These are phyloP conservation scores for Melanotaenia boesemani DNA, from an alignment of 2,797 vertebrate genomes.

Conservation along the genomic window DNA sequence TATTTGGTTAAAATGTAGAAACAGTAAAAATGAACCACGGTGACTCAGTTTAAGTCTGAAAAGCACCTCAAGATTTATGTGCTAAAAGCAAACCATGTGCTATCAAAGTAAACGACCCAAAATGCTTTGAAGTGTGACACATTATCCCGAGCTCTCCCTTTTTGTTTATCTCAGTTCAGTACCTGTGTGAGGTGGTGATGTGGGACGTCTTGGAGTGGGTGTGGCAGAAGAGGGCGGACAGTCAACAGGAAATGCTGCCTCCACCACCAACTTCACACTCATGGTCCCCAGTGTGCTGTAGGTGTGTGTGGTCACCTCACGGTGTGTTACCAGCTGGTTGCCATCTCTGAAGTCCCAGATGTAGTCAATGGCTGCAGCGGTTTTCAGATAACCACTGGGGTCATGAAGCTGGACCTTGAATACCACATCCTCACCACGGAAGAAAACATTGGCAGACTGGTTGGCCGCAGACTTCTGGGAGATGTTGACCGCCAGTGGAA, in stretches of 20 bases:
- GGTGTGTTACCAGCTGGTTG: constrained; percentile 87
- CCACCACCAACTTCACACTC: constrained; percentile 87
- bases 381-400: constrained; percentile 91
- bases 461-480: constrained; percentile 90
- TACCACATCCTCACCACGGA: constrained; percentile 86
- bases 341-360: constrained; percentile 94
- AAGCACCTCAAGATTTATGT: neutral
- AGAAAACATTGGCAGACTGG: constrained; percentile 86
- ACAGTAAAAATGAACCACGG: no score
- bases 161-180: constrained; percentile 5
- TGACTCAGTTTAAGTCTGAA: no score
- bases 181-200: constrained; percentile 67
- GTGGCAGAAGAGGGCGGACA: constrained; percentile 79
- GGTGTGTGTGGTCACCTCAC: constrained; percentile 75
- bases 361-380: constrained; percentile 86
- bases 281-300: constrained; percentile 86
- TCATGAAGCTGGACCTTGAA: constrained; percentile 91
- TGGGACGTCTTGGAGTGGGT: constrained; percentile 57
- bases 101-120: neutral
- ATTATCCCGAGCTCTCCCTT: neutral
- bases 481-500: constrained; percentile 89
- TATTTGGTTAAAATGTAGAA: no score
- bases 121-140: neutral
- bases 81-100: neutral
- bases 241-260: constrained; percentile 86